Evolutionary conservation across 2,113 vertebrate species (phyloP).

Genomic region (Hippopotamus amphibius): DNA sequence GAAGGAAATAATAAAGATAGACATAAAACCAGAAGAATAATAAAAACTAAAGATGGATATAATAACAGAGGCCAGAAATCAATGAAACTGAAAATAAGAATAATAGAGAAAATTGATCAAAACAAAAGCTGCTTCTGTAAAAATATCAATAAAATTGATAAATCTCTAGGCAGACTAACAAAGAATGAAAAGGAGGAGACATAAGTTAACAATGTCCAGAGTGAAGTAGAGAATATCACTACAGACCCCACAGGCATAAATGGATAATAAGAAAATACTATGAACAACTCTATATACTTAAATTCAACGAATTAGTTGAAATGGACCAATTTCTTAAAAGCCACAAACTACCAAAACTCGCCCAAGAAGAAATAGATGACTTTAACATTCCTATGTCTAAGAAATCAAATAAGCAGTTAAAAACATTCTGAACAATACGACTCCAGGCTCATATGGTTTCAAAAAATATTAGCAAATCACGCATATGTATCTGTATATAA

Average conservation of each 20-base stretch:
- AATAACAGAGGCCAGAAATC: constrained; percentile 7
- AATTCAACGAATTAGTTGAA: constrained; percentile 44
- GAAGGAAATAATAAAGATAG: constrained; percentile 47
- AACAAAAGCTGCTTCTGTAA: background rate
- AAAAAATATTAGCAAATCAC: constrained; percentile 31
- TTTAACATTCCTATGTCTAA: background rate
- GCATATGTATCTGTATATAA: background rate
- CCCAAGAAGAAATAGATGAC: background rate
- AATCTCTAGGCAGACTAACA: constrained; percentile 34
- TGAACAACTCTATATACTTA: background rate
- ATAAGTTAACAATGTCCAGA: background rate
- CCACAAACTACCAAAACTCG: background rate
- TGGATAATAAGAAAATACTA: background rate
- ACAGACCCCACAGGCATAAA: background rate
- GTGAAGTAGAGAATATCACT: background rate
- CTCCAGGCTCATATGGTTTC: background rate
- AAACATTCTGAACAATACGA: constrained; percentile 32
- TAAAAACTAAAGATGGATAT: background rate
- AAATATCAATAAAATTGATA: constrained; percentile 24
- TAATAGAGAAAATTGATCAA: constrained; percentile 51
- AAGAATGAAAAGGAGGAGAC: constrained; percentile 26
- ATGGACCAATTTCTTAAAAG: constrained; percentile 21
- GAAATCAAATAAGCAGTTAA: constrained; percentile 20
- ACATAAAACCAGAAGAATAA: background rate
- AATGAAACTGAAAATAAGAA: constrained; percentile 36